Evolutionary conservation across 2,113 vertebrate species (phyloP).

Genomic region (Cnemophilus loriae): DNA sequence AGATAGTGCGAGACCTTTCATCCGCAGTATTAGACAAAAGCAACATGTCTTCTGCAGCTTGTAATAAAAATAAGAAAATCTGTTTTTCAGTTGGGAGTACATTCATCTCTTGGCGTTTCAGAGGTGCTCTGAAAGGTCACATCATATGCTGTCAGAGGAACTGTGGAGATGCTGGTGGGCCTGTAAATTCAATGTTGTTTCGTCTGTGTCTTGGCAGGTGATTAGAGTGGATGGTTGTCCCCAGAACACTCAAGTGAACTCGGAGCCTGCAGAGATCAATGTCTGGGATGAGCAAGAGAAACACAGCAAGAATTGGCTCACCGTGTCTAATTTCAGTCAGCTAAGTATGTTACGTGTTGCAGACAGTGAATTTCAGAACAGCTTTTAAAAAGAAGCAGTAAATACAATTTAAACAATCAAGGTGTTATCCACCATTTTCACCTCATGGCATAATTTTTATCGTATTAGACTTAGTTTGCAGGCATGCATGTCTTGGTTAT

Average conservation of each 20-base stretch:
- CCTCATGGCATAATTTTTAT: not conserved
- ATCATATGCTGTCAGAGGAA: not conserved
- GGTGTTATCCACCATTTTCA: not conserved
- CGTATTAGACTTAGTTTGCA: not conserved
- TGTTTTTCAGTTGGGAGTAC: not conserved
- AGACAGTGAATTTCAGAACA: not conserved
- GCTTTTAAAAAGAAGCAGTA: not conserved
- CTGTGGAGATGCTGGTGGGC: not conserved
- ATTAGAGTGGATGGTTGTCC: slow-evolving; percentile 72
- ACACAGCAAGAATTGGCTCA: slow-evolving; percentile 73
- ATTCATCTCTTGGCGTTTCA: not conserved
- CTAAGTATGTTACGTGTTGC: slow-evolving; percentile 77
- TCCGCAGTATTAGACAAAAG: not conserved
- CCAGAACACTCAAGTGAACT: slow-evolving; percentile 59
- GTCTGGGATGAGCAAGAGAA: slow-evolving; percentile 46
- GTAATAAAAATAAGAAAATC: not conserved
- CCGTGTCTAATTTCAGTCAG: slow-evolving; percentile 82
- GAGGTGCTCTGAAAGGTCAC: not conserved
- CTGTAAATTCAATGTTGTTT: not conserved
- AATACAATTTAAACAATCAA: not conserved
- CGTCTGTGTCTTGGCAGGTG: slow-evolving; percentile 59
- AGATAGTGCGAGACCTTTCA: not conserved
- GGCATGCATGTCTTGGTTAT: not conserved
- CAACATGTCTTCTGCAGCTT: not conserved
- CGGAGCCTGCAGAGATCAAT: slow-evolving; percentile 60